phyloP scores from a whole-genome alignment of 2,113 vertebrate species.

The Rhombomys opimus region DNA sequence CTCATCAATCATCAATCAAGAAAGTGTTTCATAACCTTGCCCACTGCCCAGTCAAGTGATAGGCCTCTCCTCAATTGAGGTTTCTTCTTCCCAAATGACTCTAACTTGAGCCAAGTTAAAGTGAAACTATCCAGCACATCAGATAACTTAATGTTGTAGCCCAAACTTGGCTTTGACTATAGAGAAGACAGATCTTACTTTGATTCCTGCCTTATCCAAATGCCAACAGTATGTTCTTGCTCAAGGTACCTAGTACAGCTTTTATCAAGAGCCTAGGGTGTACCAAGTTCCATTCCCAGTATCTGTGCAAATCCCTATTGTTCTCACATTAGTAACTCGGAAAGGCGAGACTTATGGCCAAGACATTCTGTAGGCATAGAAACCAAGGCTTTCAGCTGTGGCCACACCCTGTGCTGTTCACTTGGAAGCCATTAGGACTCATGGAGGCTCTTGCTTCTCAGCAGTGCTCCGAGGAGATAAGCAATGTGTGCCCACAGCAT shows the following conservation, averaged over 20 bases:
- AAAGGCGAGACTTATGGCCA: background rate
- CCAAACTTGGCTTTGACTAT: background rate
- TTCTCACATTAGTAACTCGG: background rate
- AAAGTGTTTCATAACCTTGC: no score
- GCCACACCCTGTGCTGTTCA: background rate
- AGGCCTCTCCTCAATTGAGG: background rate
- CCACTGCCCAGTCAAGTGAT: background rate
- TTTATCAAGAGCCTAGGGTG: background rate
- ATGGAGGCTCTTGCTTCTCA: background rate
- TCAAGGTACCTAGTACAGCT: background rate
- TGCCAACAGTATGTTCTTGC: background rate
- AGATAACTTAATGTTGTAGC: background rate
- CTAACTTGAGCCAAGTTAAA: background rate
- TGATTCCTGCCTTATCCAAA: background rate
- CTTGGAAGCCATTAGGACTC: background rate
- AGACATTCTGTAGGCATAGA: background rate
- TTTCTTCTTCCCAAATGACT: background rate
- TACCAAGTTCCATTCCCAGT: background rate
- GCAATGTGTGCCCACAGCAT: no score
- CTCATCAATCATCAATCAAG: background rate
- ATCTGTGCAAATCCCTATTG: background rate
- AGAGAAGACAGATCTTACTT: background rate
- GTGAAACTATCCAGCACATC: background rate
- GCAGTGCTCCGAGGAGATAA: background rate
- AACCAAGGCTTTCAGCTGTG: background rate